Evolutionary conservation across 2,888 invertebrate genomes (phyloP), one percentile per base, ranked within the genome.

Genomic region (Abscondita cerata): DNA sequence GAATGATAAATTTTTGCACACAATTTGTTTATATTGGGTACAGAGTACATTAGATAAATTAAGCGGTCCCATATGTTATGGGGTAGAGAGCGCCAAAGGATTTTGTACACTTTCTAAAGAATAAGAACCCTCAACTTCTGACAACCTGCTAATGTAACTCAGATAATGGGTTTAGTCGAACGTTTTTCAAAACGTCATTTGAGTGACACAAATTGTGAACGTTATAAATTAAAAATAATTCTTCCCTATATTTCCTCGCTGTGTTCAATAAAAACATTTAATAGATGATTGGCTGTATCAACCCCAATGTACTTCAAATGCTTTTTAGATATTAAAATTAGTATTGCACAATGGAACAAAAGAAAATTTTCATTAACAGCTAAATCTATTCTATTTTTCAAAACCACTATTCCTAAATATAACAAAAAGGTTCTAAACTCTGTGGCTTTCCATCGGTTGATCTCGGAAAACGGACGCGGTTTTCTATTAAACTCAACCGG

Each of bases 371-470:
- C 46, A 52, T 61, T 58, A 18, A 62, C 36, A 48, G 58, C 55
- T 33, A 48, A 5, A 52, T 46, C 40, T 15, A 64, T 11, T 16
- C 56, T 48, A 51, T 65, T 46, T 41, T 41, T 53, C 33, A 59
- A 25, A 34, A 60, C 55, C 20, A 62, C 51, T 18, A 53, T 62
- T 15, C 65, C 67, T 16, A 53, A 12, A 52, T 67, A 67, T 15
- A 65, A 46, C 25, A 67, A 9, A 5, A 33, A 33, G 6, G 33
- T 33, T 33, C 33, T 33, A 48, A 48, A 66, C 41, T 66, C 62
- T 2, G 64, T 65, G 13, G 64, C 66, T 55, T 66, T 66, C 66
- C 66, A 62, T 13, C 59, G 34, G 6, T 62, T 33, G 44, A 66
- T 50, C 15, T 66, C 62, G 15, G n/a, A 34, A 5, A 64, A 36